Percentiles rank a stretch among this genome's conserved stretches.
phyloP scores from a whole-genome alignment of 2,797 vertebrate species.

The Netta rufina region DNA sequence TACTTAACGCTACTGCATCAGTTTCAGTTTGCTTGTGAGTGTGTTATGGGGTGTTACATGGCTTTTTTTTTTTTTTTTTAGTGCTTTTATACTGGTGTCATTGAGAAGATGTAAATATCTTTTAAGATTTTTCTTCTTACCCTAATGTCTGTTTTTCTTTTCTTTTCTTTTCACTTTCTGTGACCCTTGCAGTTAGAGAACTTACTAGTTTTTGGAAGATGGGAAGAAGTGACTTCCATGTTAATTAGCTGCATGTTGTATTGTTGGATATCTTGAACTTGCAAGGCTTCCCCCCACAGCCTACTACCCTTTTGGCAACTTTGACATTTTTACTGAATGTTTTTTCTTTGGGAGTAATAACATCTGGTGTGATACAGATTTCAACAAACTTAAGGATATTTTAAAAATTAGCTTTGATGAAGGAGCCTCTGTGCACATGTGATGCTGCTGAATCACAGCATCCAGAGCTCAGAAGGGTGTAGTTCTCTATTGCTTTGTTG shows the following conservation, averaged over 20 bases:
- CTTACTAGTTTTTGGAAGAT: neutral
- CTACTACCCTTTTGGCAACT: neutral
- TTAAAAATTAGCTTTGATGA: neutral
- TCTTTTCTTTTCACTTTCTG: neutral
- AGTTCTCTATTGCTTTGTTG: neutral
- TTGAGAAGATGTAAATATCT: neutral
- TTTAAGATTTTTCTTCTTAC: neutral
- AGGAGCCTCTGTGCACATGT: neutral
- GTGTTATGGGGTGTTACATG: neutral
- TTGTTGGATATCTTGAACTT: neutral
- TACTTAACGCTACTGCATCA: neutral
- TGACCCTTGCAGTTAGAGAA: neutral
- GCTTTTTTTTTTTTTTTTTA: neutral
- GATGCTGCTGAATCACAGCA: neutral
- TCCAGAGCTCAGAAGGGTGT: neutral
- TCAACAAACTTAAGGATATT: neutral
- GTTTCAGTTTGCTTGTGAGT: neutral
- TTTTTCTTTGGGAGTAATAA: neutral
- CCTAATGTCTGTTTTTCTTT: neutral
- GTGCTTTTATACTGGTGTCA: neutral
- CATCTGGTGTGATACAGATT: neutral
- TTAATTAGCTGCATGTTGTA: neutral
- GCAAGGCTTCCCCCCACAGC: neutral
- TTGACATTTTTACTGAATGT: neutral
- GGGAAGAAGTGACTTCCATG: neutral